Base-by-base conservation (phyloP, 2,797 vertebrate species). In the Antrozous pallidus region DNA sequence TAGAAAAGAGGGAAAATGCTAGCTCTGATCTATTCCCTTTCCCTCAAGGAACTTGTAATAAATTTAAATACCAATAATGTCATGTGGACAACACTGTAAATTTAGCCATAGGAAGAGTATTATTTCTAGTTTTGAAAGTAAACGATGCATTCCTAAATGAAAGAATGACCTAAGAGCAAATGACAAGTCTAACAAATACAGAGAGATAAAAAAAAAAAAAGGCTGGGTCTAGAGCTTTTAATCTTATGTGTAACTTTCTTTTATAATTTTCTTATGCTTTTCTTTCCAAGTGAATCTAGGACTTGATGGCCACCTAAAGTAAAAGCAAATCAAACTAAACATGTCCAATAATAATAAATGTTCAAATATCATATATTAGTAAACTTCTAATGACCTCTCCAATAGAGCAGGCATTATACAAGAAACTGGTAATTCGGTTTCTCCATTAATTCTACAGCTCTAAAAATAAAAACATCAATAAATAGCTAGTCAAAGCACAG, bases 321-420 rank as follows among this genome's bases (percentile, higher is more conserved):
- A 81, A 54, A 40, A 71, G 10, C 12, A 91, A 10, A 6, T 90
- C 81, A 78, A 58, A 78, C 24, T 73, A 77, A 79, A 88, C 3
- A 54, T 45, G 71, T 73, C 28, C 47, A 88, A 51, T 71, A 95
- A 86, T 84, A 77, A 88, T 70, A 95, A 93, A 88, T 85, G 20
- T 70, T 95, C 22, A 94, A 84, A 84, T 88, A 92, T 26, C 74
- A 77, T 22, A 89, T 7, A 71, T 14, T 92, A 36, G 82, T 91
- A 26, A 95, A 90, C 75, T 88, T 79, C 49, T 56, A 92, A 36
- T 87, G 69, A 84, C 75, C 20, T 74, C 63, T 42, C 47, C n/a
- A 91, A 38, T 1, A 69, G 16, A 79, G 10, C 28, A 61, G 18
- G 73, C 0, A 26, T 40, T 47, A 58, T 38, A 89, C 4, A 77